Percentiles rank a stretch among this genome's conserved stretches.
Conservation (phyloP, 2,113 vertebrate species). For the Lepidothrix coronata region DNA sequence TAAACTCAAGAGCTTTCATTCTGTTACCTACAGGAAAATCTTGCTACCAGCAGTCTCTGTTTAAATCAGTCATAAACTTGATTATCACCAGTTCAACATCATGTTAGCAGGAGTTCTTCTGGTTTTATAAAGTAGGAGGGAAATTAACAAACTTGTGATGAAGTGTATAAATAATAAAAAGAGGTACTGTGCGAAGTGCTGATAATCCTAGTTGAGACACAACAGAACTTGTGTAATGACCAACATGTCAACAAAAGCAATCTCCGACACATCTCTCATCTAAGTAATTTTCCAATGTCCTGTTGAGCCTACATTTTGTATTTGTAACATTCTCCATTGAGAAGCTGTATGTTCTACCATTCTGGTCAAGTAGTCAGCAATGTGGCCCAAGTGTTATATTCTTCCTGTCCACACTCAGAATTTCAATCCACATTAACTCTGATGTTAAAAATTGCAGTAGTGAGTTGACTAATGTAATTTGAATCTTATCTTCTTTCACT, state of each 20-base stretch:
- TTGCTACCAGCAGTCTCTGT: not conserved
- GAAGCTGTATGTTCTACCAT: not conserved
- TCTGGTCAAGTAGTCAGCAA: not conserved
- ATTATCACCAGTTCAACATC: not conserved
- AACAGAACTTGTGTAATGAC: not conserved
- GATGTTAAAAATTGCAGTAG: not conserved
- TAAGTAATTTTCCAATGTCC: not conserved
- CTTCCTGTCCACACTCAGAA: not conserved
- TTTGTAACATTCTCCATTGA: not conserved
- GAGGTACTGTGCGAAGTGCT: not conserved
- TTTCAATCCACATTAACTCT: not conserved
- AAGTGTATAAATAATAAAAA: not conserved
- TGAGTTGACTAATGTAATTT: not conserved
- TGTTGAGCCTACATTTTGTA: not conserved
- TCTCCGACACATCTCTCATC: not conserved
- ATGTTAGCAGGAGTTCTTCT: not conserved
- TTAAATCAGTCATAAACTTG: not conserved
- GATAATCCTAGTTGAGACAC: not conserved
- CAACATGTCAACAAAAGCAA: not conserved
- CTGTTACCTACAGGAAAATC: not conserved
- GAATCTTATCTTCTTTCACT: not conserved
- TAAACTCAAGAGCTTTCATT: not conserved
- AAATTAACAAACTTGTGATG: not conserved
- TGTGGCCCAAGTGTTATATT: not conserved
- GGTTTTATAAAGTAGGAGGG: not conserved